These are phyloP conservation scores for Arge pagana DNA, from an alignment of 2,888 invertebrate genomes.

Conservation along the genomic window DNA sequence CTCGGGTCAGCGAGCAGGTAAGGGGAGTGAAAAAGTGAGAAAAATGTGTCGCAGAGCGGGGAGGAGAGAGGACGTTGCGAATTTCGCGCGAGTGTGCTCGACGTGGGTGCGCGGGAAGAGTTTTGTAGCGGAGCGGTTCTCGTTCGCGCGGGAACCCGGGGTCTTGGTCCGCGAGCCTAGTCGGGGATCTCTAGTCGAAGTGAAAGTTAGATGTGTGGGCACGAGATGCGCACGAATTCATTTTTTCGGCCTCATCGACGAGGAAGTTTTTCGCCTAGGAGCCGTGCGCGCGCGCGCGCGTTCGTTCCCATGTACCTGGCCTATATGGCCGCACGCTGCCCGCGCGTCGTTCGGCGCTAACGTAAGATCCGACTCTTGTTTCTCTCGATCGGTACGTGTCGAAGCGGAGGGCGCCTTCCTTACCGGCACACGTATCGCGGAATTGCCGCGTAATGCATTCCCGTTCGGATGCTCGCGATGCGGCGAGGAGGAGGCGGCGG, in stretches of 20 bases:
- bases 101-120: too few relatives aligned
- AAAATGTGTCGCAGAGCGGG: too few relatives aligned
- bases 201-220: conserved; percentile 60
- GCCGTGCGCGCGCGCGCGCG: conserved; percentile 30
- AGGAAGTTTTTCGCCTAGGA: conserved; percentile 34
- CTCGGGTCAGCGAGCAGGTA: too few relatives aligned
- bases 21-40: too few relatives aligned
- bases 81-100: too few relatives aligned
- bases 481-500: too few relatives aligned
- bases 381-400: conserved; percentile 26
- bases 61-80: too few relatives aligned
- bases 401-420: too few relatives aligned
- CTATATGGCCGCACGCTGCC: conserved; percentile 54
- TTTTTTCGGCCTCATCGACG: conserved; percentile 53
- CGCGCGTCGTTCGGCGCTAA: conserved; percentile 36
- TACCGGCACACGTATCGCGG: too few relatives aligned
- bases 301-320: conserved; percentile 55
- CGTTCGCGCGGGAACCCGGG: background rate
- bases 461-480: too few relatives aligned
- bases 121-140: background rate
- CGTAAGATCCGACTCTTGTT: background rate
- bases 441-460: too few relatives aligned
- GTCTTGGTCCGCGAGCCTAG: conserved; percentile 18
- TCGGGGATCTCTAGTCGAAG: conserved; percentile 50
- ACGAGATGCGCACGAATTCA: conserved; percentile 60